Percentiles rank a stretch among this genome's conserved stretches.
These are phyloP conservation scores for Passer domesticus DNA, from an alignment of 2,113 vertebrate genomes.

Conservation along the genomic window DNA sequence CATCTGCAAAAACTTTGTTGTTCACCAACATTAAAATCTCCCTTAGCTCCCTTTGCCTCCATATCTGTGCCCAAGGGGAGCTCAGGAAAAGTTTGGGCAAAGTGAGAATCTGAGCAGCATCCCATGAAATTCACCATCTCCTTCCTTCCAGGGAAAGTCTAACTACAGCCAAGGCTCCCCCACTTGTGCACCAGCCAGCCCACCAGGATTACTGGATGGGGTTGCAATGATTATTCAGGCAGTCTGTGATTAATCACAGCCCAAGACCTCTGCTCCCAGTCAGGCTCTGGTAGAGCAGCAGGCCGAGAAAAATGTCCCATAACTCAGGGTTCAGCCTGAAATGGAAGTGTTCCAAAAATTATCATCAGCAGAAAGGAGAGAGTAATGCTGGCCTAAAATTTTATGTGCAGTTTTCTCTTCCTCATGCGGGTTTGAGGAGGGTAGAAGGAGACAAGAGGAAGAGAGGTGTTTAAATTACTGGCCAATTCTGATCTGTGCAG, in stretches of 20 bases:
- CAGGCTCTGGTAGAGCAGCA: rapidly evolving
- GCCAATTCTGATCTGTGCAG: not conserved
- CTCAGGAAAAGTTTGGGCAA: rapidly evolving
- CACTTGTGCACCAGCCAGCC: not conserved
- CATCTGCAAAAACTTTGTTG: not conserved
- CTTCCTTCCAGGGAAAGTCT: not conserved
- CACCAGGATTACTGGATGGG: not conserved
- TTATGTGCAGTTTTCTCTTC: not conserved
- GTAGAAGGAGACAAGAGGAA: not conserved
- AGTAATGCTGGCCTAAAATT: not conserved
- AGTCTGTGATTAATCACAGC: not conserved
- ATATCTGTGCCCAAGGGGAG: not conserved
- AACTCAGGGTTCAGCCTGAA: not conserved
- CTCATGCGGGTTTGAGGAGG: not conserved
- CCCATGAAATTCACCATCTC: not conserved
- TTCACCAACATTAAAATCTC: not conserved
- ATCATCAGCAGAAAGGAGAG: not conserved
- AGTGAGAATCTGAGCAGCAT: not conserved
- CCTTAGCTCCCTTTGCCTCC: not conserved
- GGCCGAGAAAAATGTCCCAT: not conserved
- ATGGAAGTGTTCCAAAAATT: not conserved
- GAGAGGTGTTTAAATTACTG: not conserved
- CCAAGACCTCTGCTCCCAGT: not conserved
- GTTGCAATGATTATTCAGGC: not conserved
- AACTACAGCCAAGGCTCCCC: too few relatives aligned